phyloP scores from a whole-genome alignment of 2,797 vertebrate species.

The Clarias fuscus region DNA sequence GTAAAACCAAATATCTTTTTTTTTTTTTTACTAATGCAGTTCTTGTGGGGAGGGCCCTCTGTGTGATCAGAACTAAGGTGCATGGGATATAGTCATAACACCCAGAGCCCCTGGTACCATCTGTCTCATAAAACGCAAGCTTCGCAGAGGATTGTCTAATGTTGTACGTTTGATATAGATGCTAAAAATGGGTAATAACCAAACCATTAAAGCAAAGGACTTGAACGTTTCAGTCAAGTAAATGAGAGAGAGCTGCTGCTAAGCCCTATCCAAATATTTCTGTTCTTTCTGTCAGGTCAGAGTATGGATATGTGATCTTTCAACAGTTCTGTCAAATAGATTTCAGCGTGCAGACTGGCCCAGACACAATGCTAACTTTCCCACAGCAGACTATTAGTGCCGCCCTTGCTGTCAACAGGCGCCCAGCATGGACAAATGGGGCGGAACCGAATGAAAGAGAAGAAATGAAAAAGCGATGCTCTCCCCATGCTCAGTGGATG shows the following conservation, averaged over 20 bases:
- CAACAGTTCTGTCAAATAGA: conserved; percentile 60
- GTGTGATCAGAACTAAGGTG: background rate
- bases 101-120: background rate
- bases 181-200: conserved; percentile 6
- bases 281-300: conserved; percentile 50
- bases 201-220: conserved; percentile 30
- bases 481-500: conserved; percentile 62
- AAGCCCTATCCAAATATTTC: conserved; percentile 52
- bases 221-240: conserved; percentile 26
- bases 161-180: background rate
- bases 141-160: background rate
- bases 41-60: background rate
- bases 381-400: conserved; percentile 64
- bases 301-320: conserved; percentile 62
- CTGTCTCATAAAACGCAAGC: background rate
- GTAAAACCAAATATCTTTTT: background rate
- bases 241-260: conserved; percentile 2
- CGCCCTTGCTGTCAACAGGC: conserved; percentile 69
- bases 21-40: background rate
- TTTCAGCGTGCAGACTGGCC: conserved; percentile 51
- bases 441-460: conserved; percentile 62
- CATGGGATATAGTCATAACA: background rate
- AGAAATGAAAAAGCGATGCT: conserved; percentile 60
- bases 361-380: conserved; percentile 61
- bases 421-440: conserved; percentile 65